Percentiles rank a stretch among this genome's conserved stretches.
phyloP scores from a whole-genome alignment of 2,888 invertebrate species.

The Merodon equestris region DNA sequence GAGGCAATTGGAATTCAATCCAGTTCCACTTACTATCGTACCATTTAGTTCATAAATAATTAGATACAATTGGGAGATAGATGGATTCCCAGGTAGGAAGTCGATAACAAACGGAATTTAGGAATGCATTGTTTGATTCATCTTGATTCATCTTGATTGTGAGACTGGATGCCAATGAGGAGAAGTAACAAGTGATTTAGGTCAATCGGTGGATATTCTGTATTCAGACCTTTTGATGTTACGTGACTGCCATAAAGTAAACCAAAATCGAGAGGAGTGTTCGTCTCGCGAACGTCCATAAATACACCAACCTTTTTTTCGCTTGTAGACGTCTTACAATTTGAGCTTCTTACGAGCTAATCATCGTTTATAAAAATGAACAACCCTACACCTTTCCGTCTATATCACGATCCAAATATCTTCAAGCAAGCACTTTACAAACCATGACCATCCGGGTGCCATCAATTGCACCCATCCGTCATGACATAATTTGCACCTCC shows the following conservation, averaged over 20 bases:
- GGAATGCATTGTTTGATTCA: no score
- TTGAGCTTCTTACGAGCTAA: background rate
- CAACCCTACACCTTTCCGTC: background rate
- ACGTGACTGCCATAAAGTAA: no score
- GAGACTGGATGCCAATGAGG: no score
- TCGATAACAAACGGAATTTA: no score
- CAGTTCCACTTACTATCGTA: slow-evolving; percentile 4
- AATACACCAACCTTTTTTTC: no score
- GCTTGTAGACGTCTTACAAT: background rate
- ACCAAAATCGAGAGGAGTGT: background rate
- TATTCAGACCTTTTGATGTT: no score
- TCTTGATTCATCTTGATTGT: no score
- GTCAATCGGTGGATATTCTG: no score
- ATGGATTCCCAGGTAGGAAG: background rate
- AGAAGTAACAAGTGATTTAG: no score
- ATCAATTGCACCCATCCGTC: slow-evolving; percentile 36
- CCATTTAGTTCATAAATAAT: background rate
- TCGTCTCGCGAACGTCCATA: no score
- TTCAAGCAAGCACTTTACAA: background rate
- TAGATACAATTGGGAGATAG: background rate
- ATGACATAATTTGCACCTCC: slow-evolving; percentile 61
- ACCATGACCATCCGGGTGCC: slow-evolving; percentile 2
- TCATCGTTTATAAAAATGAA: slow-evolving; percentile 2
- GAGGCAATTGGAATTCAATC: slow-evolving; percentile 37
- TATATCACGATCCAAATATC: background rate